Evolutionary conservation across 2,113 vertebrate genomes (phyloP).

Genomic region (Lipophrys pholis): DNA sequence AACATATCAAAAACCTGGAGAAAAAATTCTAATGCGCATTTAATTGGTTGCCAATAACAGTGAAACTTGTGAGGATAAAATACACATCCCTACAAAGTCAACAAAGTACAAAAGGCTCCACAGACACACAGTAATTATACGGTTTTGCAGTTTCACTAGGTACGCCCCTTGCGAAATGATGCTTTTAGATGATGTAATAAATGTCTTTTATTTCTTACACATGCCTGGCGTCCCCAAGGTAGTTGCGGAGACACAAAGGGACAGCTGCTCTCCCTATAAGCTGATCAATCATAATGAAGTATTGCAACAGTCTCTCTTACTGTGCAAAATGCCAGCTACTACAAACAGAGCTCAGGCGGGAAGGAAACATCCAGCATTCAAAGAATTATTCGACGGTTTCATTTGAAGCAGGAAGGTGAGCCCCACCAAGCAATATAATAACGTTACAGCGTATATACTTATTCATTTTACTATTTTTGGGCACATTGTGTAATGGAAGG

Average conservation of each 20-base stretch:
- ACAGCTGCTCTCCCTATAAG: constrained; percentile 64
- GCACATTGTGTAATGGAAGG: no score
- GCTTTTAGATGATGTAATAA: constrained; percentile 70
- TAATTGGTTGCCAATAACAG: constrained; percentile 29
- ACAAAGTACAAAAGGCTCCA: constrained; percentile 26
- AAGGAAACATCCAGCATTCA: constrained; percentile 11
- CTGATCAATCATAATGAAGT: constrained; percentile 60
- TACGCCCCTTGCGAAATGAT: constrained; percentile 59
- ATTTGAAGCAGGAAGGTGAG: constrained; percentile 2
- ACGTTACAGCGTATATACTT: no score
- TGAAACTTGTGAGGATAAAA: constrained; percentile 19
- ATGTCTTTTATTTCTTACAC: constrained; percentile 67
- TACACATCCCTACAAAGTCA: constrained; percentile 32
- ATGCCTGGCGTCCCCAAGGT: constrained; percentile 51
- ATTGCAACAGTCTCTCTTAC: constrained; percentile 44
- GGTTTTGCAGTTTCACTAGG: constrained; percentile 47
- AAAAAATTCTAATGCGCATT: constrained; percentile 3
- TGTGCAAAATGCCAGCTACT: constrained; percentile 45
- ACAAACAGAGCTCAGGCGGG: constrained; percentile 31
- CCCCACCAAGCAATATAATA: neutral
- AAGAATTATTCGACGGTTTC: constrained; percentile 14
- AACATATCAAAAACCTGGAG: neutral
- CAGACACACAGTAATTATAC: constrained; percentile 55
- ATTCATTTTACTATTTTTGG: no score
- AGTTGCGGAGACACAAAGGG: constrained; percentile 63